phyloP scores from a whole-genome alignment of 2,888 invertebrate species.

The Melipona bicolor region DNA sequence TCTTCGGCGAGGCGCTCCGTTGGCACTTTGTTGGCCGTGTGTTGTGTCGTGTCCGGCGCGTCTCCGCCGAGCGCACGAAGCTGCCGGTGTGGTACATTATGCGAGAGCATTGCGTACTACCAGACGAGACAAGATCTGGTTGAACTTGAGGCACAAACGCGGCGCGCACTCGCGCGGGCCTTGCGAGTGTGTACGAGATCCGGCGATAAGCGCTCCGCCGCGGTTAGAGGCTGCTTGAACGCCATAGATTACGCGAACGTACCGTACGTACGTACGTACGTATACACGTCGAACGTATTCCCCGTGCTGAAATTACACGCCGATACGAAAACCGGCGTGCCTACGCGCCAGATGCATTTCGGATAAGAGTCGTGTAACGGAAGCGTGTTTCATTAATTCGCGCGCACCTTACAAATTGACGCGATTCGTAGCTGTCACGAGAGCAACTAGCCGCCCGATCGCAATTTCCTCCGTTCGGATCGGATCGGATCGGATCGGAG shows the following conservation, averaged over 20 bases:
- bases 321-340: slow-evolving; percentile 26
- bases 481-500: not conserved
- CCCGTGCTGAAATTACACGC: slow-evolving; percentile 6
- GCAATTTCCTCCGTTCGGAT: not conserved
- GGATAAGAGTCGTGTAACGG: slow-evolving; percentile 46
- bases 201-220: slow-evolving; percentile 35
- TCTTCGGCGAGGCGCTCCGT: not conserved
- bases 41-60: slow-evolving; percentile 18
- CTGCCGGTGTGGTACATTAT: slow-evolving; percentile 31
- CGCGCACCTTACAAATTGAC: slow-evolving; percentile 39
- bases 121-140: slow-evolving; percentile 56
- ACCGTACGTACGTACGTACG: no score
- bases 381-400: slow-evolving; percentile 30
- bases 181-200: slow-evolving; percentile 41
- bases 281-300: slow-evolving; percentile 31
- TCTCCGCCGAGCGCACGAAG: slow-evolving; percentile 13
- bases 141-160: slow-evolving; percentile 47
- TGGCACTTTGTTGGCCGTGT: slow-evolving; percentile 17
- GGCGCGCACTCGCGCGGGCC: slow-evolving; percentile 1
- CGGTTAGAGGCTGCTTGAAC: slow-evolving; percentile 28
- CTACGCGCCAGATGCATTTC: slow-evolving; percentile 32
- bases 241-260: slow-evolving; percentile 38
- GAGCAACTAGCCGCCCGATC: not conserved
- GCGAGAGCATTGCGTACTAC: slow-evolving; percentile 47
- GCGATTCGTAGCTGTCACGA: slow-evolving; percentile 29